Base-by-base conservation (phyloP, 2,797 vertebrate species). In the Dryobates pubescens region DNA sequence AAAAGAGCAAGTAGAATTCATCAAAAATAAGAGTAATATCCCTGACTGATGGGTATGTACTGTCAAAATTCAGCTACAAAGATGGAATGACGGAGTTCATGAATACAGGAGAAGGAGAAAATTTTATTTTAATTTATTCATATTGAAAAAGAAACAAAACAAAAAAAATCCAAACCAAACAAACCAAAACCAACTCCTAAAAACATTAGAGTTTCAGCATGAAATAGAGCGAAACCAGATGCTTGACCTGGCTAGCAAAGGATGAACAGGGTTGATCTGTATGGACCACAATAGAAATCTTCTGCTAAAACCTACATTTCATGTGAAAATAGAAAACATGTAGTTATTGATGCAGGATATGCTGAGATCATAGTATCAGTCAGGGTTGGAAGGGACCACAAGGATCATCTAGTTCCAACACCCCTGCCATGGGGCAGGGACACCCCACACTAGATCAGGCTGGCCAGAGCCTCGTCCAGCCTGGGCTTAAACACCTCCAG, bases 71-170 rank as follows among this genome's bases (percentile, higher is more conserved):
- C 49, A 82, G 58, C 38, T 63, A 43, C 49, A 77, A 76, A 82
- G 13, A 32, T 4, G 22, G 79, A 54, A 8, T 6, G 0, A 1
- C 9, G 7, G 0, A 1, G 51, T 10, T 75, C 36, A 24, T 45
- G n/a, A 65, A 43, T 49, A n/a, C 38, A 82, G 73, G 58, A 75
- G 63, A 6, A n/a, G 30, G 1, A 7, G 70, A 54, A 69, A 78
- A n/a, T 9, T 71, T 74, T 69, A 8, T 71, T 80, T 65, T 63
- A 6, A 38, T 63, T 84, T 82, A 38, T 63, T 82, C 24, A 57
- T 17, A 27, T n/a, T 56, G 36, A 36, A 36, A 36, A 36, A 36
- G 36, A 36, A 36, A 36, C 36, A 36, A 36, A 36, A 29, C 14
- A 84, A 51, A 34, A 85, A 85, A 32, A 78, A 93, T 7, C 36